Evolutionary conservation across 92 coral and sea anemone species (phyloP).

Genomic region (Epizoanthus illoricatus): DNA sequence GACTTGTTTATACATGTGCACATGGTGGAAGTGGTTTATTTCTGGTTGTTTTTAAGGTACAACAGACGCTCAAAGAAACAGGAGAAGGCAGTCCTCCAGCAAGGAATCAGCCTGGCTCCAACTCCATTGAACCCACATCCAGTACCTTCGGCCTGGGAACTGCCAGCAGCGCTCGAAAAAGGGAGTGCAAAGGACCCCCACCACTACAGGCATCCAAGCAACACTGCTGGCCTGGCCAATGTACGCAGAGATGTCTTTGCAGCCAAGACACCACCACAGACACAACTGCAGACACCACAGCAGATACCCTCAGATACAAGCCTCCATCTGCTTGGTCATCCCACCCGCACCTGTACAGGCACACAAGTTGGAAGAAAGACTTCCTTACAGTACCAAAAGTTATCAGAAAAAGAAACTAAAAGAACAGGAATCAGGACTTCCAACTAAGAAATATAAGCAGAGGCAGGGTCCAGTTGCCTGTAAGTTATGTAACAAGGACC

Average conservation of each 20-base stretch:
- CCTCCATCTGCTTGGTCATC: not conserved
- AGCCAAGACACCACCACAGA: not conserved
- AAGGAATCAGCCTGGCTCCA: slow-evolving; percentile 43
- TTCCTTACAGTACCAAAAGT: not conserved
- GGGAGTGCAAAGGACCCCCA: slow-evolving; percentile 15
- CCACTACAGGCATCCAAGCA: slow-evolving; percentile 23
- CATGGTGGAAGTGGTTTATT: no score
- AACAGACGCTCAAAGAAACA: slow-evolving; percentile 36
- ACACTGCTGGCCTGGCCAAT: slow-evolving; percentile 35
- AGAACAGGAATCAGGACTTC: slow-evolving; percentile 13
- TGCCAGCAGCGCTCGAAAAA: slow-evolving; percentile 9
- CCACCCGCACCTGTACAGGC: slow-evolving; percentile 3
- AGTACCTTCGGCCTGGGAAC: slow-evolving; percentile 25
- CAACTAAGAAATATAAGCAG: slow-evolving; percentile 14
- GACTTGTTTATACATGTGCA: no score
- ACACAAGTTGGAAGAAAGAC: not conserved
- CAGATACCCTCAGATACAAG: not conserved
- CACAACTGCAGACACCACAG: not conserved
- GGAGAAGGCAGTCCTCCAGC: slow-evolving; percentile 46
- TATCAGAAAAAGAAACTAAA: not conserved
- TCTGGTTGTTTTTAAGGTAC: not conserved
- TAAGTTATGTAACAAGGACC: slow-evolving; percentile 14
- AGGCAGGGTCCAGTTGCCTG: slow-evolving; percentile 23
- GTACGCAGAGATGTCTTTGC: not conserved
- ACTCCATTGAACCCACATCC: slow-evolving; percentile 20